A percentile compares a stretch with the other conserved stretches of the same genome.
These are phyloP conservation scores for Furcula furcula DNA, from an alignment of 2,888 invertebrate genomes.

Conservation along the genomic window DNA sequence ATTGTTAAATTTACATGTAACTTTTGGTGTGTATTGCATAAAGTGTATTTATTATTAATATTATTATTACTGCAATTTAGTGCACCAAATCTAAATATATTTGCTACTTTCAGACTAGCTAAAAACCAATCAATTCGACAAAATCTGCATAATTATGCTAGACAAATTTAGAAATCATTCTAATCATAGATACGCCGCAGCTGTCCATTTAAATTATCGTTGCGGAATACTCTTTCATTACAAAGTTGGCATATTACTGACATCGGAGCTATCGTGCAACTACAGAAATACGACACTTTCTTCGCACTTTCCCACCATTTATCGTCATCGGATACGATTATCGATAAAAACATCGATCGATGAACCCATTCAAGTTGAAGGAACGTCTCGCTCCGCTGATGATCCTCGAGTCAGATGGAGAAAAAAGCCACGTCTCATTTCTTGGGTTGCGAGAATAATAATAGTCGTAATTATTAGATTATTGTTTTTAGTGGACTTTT, in stretches of 20 bases:
- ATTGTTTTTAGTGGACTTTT: neutral
- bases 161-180: too few relatives aligned
- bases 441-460: neutral
- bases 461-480: too few relatives aligned
- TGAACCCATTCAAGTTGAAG: conserved; percentile 69
- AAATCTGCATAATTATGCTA: too few relatives aligned
- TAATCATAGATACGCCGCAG: too few relatives aligned
- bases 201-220: neutral
- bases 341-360: conserved; percentile 62
- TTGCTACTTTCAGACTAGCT: too few relatives aligned
- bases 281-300: conserved; percentile 54
- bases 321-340: conserved; percentile 50
- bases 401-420: conserved; percentile 23
- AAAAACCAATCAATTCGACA: too few relatives aligned
- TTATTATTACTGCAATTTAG: too few relatives aligned
- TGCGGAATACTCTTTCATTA: too few relatives aligned
- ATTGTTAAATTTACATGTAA: too few relatives aligned
- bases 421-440: neutral
- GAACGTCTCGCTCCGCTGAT: conserved; percentile 71
- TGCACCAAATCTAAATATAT: too few relatives aligned
- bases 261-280: conserved; percentile 2
- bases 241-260: conserved; percentile 1
- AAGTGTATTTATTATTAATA: too few relatives aligned
- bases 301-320: conserved; percentile 59
- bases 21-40: too few relatives aligned